Percentiles rank a stretch among this genome's conserved stretches.
These are phyloP conservation scores for Maconellicoccus hirsutus DNA, from an alignment of 1,140 invertebrate genomes.

Conservation along the genomic window DNA sequence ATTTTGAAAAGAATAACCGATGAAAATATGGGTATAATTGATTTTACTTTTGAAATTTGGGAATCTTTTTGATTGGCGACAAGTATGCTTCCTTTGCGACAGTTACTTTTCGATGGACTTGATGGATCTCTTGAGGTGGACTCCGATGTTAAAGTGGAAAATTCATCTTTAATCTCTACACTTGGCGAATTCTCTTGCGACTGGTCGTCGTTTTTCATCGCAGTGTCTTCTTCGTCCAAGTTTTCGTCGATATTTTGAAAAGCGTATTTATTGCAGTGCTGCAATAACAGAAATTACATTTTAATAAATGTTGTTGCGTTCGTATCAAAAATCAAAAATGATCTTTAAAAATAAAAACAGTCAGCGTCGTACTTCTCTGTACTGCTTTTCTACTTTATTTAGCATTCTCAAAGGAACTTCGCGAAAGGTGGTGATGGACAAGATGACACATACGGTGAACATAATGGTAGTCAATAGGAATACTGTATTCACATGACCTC, in stretches of 20 bases:
- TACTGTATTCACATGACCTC: conserved; percentile 79
- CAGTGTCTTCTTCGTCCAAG: neutral
- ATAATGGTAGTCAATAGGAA: conserved; percentile 80
- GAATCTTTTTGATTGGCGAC: neutral
- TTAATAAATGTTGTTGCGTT: neutral
- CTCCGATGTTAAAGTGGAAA: neutral
- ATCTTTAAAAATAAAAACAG: too few relatives aligned
- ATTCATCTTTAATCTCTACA: neutral
- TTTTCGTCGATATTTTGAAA: neutral
- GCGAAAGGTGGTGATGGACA: conserved; percentile 72
- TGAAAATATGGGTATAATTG: too few relatives aligned
- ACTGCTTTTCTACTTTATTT: conserved; percentile 10
- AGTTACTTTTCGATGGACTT: neutral
- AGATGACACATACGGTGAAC: conserved; percentile 65
- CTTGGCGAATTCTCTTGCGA: neutral
- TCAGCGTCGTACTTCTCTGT: conserved; percentile 13
- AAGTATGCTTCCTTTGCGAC: neutral
- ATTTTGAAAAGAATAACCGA: too few relatives aligned
- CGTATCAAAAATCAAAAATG: neutral
- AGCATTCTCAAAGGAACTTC: conserved; percentile 65
- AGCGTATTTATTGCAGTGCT: neutral
- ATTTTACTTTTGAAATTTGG: neutral
- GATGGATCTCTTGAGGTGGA: neutral
- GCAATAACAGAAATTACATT: neutral
- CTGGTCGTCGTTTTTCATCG: neutral